phyloP scores from a whole-genome alignment of 2,888 invertebrate species.

The Tryphoninae sp. region DNA sequence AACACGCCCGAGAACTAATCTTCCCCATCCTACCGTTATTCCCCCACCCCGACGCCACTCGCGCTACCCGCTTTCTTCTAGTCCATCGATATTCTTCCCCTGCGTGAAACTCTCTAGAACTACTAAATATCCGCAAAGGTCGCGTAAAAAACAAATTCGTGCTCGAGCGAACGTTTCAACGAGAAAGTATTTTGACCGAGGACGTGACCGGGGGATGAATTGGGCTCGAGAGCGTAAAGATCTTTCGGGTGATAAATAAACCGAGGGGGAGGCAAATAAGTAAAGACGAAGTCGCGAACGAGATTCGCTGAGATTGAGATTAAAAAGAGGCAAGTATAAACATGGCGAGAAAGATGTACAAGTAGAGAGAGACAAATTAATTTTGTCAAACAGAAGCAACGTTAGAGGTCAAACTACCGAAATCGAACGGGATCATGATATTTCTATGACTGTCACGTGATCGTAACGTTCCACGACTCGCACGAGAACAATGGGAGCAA shows the following conservation, averaged over 20 bases:
- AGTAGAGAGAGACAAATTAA: background rate
- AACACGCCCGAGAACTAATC: conserved; percentile 59
- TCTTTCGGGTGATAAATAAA: too few species aligned
- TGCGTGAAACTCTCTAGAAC: too few species aligned
- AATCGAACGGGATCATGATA: background rate
- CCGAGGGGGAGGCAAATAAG: background rate
- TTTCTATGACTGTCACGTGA: background rate
- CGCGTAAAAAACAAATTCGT: background rate
- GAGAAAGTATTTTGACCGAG: background rate
- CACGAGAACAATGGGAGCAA: conserved; percentile 40
- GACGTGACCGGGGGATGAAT: background rate
- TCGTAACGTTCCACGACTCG: conserved; percentile 26
- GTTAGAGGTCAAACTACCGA: background rate
- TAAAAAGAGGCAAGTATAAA: background rate
- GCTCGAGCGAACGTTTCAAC: background rate
- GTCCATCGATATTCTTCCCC: background rate
- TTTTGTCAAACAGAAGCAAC: background rate
- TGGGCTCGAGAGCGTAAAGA: too few species aligned
- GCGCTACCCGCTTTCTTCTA: background rate
- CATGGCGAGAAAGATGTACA: background rate
- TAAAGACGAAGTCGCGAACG: background rate
- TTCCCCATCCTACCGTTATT: background rate
- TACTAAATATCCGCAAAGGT: too few species aligned
- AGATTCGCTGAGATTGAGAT: background rate
- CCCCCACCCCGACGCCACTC: background rate